Base-by-base conservation (phyloP, 2,113 vertebrate species). In the Aspidoscelis tigris region DNA sequence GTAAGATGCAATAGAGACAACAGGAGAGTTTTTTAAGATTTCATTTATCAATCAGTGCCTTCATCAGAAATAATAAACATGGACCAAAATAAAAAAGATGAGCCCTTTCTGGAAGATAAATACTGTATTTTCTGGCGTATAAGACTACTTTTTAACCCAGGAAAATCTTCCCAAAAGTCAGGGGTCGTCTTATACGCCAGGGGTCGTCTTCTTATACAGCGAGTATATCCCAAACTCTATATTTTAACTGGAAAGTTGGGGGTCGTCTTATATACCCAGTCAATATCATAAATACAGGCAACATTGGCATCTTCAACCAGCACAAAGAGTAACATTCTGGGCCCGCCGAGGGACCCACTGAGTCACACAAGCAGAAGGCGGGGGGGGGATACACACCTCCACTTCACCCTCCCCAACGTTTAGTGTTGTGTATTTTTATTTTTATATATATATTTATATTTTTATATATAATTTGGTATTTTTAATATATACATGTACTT, bases 231-330 rank as follows among this genome's bases (percentile, higher is more conserved):
- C 33, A 33, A 33, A 33, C 33, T 33, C 33, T 33, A 33, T 1
- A 33, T 33, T 33, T 33, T 33, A 33, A 33, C 33, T 33, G 33
- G 33, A 33, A 33, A 33, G 33, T 33, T 33, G 33, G 33, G 33
- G 33, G 33, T 33, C 33, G 33, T 33, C 33, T 33, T 33, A 33
- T 33, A 33, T 33, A 33, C 33, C 33, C 33, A 33, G 33, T n/a
- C 94, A 96, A 88, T 94, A 95, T 97, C 96, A 91, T 94, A 97
- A 97, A 97, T 97, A 98, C 97, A 98, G 98, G n/a, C 97, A 98
- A 98, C 97, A 96, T 96, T 94, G 97, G 97, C 96, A 96, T 98
- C 96, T 92, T 96, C 97, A 96, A 97, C 97, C 95, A 96, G 97
- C 97, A 98, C 96, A 96, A 95, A 96, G 93, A 95, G 95, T 96